A percentile compares a stretch with the other conserved stretches of the same genome.
Conservation (phyloP, 64 coral and sea anemone species). For the Pachyseris speciosa region DNA sequence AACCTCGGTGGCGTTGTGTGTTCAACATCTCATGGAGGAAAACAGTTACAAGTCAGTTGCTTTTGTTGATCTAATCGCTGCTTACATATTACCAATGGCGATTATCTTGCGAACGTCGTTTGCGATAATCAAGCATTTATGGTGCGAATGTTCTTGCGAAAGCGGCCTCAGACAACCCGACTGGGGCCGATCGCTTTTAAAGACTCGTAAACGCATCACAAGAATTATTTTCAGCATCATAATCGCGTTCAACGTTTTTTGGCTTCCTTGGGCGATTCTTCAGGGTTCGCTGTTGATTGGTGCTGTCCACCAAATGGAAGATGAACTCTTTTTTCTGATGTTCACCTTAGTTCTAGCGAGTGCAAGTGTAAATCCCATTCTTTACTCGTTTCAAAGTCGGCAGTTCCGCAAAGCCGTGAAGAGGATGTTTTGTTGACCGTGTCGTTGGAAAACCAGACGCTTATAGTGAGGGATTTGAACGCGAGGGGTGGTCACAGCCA, state of each 20-base stretch:
- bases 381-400: slow-evolving; percentile 56
- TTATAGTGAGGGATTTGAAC: background rate
- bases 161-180: background rate
- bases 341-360: slow-evolving; percentile 9
- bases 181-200: background rate
- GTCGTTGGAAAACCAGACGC: background rate
- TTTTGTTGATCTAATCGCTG: slow-evolving; percentile 16
- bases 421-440: slow-evolving; percentile 23
- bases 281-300: slow-evolving; percentile 22
- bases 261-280: slow-evolving; percentile 60
- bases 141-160: background rate
- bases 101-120: slow-evolving; percentile 51
- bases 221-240: slow-evolving; percentile 43
- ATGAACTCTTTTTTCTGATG: background rate
- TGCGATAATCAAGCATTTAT: slow-evolving; percentile 37
- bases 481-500: too few species aligned
- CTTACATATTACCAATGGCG: slow-evolving; percentile 30
- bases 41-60: background rate
- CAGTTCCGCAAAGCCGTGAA: slow-evolving; percentile 21
- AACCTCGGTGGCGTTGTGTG: background rate
- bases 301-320: background rate
- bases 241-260: slow-evolving; percentile 55
- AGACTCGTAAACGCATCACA: slow-evolving; percentile 48
- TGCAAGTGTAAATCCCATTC: slow-evolving; percentile 43
- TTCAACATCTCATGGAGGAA: background rate